Evolutionary conservation across 2,797 vertebrate genomes (phyloP).

Genomic region (Phataginus tetradactyla): DNA sequence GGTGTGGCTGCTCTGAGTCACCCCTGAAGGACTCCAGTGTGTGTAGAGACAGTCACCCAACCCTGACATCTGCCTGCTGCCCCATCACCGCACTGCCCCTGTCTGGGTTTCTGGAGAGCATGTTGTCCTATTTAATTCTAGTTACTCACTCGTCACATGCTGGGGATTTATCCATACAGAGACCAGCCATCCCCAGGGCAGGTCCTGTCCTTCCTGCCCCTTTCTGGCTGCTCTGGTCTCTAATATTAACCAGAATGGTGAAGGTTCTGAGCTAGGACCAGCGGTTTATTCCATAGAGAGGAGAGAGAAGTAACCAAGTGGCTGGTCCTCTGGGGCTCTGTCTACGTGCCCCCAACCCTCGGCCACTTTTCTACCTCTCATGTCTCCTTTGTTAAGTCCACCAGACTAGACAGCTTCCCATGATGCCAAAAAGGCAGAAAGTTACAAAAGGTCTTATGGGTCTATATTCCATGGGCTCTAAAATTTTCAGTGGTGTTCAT

Average conservation of each 20-base stretch:
- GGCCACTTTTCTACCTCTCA: background rate
- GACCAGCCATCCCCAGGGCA: too few species aligned
- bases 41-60: rapidly evolving
- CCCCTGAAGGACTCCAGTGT: rapidly evolving
- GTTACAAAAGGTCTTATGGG: background rate
- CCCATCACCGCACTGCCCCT: rapidly evolving
- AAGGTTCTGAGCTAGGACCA: background rate
- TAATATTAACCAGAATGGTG: background rate
- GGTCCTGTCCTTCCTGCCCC: background rate
- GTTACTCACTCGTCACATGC: rapidly evolving
- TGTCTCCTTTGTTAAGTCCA: background rate
- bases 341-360: too few species aligned
- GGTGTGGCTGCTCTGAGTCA: background rate
- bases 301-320: background rate
- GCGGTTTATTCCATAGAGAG: rapidly evolving
- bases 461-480: rapidly evolving
- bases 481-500: background rate
- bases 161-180: rapidly evolving
- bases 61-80: rapidly evolving
- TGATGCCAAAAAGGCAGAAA: background rate
- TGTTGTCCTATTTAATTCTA: background rate
- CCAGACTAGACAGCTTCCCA: background rate
- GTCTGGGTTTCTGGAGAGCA: background rate
- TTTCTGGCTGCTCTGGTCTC: background rate
- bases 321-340: background rate